Conservation (phyloP, 2,888 invertebrate genomes). For the Thymelicus lineola region DNA sequence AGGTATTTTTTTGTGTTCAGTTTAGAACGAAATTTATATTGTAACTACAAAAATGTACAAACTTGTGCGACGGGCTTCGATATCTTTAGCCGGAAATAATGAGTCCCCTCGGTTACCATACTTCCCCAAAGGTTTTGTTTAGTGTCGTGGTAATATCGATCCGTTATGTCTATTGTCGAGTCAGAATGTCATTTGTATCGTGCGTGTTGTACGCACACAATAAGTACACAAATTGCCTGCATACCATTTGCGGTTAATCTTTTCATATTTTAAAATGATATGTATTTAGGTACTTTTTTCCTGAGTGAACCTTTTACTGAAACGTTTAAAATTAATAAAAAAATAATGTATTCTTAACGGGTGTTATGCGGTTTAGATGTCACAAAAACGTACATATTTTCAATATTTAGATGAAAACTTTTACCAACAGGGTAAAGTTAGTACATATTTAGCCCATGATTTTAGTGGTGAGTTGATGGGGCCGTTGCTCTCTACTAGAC, state of each 20-base stretch:
- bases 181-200: conserved; percentile 36
- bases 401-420: background rate
- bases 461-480: conserved; percentile 49
- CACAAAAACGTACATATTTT: background rate
- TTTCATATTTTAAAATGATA: no score
- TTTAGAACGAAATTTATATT: background rate
- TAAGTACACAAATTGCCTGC: no score
- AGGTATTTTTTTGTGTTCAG: no score
- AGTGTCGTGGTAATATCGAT: conserved; percentile 80
- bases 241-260: no score
- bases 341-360: no score
- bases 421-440: conserved; percentile 10
- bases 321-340: no score
- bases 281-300: no score
- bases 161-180: conserved; percentile 47
- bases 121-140: conserved; percentile 64
- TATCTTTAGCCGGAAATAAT: conserved; percentile 72
- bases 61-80: conserved; percentile 55
- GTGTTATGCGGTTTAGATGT: no score
- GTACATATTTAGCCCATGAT: conserved; percentile 23
- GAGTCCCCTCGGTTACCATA: conserved; percentile 64
- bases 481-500: conserved; percentile 72
- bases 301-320: no score
- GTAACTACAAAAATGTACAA: conserved; percentile 1
- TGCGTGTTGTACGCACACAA: conserved; percentile 3